Conservation (phyloP, 2,113 vertebrate genomes). For the Nycticorax nycticorax region DNA sequence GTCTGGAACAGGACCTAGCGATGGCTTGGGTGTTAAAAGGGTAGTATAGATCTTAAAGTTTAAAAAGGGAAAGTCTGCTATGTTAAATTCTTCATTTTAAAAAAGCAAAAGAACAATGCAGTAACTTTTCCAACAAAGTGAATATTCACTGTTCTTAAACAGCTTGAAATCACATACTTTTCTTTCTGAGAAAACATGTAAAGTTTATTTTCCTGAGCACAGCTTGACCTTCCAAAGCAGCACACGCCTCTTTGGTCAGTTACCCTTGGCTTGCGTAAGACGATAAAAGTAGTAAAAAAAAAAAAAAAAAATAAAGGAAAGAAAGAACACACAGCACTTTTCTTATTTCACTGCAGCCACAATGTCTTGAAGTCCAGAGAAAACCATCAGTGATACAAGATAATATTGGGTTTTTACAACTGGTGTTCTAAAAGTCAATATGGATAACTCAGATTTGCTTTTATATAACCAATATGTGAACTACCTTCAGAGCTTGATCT, state of each 20-base stretch:
- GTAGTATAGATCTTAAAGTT: not conserved
- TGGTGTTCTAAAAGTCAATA: not conserved
- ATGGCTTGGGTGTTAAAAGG: not conserved
- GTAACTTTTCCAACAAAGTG: conserved; percentile 20
- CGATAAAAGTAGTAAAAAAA: not conserved
- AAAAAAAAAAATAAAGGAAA: not conserved
- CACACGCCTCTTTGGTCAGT: conserved; percentile 58
- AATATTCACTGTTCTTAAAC: conserved; percentile 55
- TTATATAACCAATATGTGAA: not conserved
- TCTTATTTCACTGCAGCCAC: not conserved
- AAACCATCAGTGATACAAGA: not conserved
- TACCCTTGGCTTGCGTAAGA: conserved; percentile 45
- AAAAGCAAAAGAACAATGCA: conserved; percentile 25
- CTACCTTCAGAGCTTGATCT: not conserved
- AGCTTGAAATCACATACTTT: conserved; percentile 58
- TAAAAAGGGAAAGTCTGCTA: not conserved
- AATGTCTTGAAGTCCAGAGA: conserved; percentile 25
- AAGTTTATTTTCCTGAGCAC: conserved; percentile 68
- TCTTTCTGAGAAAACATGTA: conserved; percentile 58
- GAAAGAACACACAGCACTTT: not conserved
- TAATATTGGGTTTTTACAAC: not conserved
- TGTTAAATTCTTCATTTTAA: not conserved
- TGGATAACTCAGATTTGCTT: not conserved
- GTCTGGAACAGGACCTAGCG: not conserved
- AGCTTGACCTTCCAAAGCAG: conserved; percentile 57